Conservation (phyloP, 2,113 vertebrate species). For the Piprites chloris region DNA sequence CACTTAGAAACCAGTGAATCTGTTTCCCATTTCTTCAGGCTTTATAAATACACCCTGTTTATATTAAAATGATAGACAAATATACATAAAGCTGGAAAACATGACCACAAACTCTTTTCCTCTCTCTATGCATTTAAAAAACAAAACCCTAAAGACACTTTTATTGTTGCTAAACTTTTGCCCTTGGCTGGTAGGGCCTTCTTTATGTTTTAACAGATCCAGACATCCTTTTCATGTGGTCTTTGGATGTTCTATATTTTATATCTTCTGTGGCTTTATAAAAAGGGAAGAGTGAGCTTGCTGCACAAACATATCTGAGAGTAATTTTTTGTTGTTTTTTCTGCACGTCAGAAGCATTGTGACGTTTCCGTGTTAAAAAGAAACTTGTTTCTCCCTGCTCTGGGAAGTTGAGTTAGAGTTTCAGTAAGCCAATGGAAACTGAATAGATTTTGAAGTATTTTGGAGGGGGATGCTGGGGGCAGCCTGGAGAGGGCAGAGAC, state of each 20-base stretch:
- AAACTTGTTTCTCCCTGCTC: neutral
- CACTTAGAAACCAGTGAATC: constrained; percentile 73
- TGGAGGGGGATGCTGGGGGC: neutral
- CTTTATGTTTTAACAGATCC: constrained; percentile 50
- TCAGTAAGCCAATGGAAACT: neutral
- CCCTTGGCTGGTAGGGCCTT: constrained; percentile 46
- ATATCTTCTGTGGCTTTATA: constrained; percentile 62
- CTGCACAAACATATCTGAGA: constrained; percentile 51
- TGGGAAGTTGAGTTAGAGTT: neutral
- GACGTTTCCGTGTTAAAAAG: neutral
- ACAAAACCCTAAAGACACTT: constrained; percentile 45
- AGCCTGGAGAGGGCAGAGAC: neutral
- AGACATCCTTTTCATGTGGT: constrained; percentile 64
- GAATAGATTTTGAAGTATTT: neutral
- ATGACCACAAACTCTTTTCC: constrained; percentile 71
- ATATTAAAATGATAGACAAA: constrained; percentile 78
- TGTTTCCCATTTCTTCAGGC: constrained; percentile 75
- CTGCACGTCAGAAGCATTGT: constrained; percentile 31
- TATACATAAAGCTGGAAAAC: constrained; percentile 77
- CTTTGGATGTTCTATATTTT: constrained; percentile 55
- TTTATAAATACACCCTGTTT: constrained; percentile 77
- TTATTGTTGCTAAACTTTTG: constrained; percentile 71
- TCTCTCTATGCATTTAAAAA: constrained; percentile 37
- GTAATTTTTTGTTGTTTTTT: neutral
- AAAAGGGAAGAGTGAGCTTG: constrained; percentile 45